Conservation (phyloP, 2,797 vertebrate genomes). For the Botia kubotai region DNA sequence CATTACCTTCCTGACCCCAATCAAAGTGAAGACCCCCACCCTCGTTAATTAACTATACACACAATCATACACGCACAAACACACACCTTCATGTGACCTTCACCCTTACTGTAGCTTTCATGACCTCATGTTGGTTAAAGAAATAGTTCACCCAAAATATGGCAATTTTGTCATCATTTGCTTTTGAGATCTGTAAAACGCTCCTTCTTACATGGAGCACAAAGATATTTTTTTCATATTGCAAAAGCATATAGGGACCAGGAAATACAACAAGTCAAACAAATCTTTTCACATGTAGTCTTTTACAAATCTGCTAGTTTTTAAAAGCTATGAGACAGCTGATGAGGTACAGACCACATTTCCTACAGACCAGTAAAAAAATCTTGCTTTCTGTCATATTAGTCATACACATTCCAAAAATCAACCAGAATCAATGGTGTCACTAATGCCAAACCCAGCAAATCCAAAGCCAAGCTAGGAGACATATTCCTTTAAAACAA, state of each 20-base stretch:
- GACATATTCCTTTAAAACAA: background rate
- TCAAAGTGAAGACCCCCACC: constrained; percentile 17
- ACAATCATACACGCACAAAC: background rate
- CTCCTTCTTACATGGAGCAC: no score
- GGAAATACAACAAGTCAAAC: background rate
- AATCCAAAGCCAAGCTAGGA: background rate
- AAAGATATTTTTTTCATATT: no score
- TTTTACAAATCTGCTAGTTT: no score
- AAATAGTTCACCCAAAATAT: background rate
- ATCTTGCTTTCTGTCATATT: no score
- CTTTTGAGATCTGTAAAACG: no score
- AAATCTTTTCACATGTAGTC: no score
- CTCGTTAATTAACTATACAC: background rate
- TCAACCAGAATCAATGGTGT: no score
- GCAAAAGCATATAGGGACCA: background rate
- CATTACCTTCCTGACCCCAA: constrained; percentile 38
- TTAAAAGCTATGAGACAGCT: no score
- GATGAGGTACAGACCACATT: background rate
- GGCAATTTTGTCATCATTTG: no score
- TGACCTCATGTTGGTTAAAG: background rate
- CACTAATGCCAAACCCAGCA: no score
- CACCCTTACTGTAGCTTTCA: background rate
- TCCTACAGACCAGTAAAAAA: no score
- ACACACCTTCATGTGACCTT: constrained; percentile 4
- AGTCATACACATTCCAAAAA: no score